Percentiles rank a stretch among this genome's conserved stretches.
Conservation (phyloP, 2,113 vertebrate species). For the Onychorhynchus coronatus region DNA sequence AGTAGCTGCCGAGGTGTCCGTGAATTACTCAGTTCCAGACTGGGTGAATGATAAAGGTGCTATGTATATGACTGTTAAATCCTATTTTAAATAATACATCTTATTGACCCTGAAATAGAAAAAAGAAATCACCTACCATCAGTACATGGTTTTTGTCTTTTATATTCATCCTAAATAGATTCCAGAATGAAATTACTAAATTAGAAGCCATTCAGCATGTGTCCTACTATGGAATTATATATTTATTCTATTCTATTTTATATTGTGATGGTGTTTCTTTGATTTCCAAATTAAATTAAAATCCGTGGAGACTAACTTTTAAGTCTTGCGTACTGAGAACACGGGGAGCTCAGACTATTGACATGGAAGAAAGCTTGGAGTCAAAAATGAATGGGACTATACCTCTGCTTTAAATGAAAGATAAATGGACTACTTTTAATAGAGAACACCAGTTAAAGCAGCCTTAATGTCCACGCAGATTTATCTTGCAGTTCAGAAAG, state of each 20-base stretch:
- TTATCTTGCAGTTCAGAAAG: not conserved
- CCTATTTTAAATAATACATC: not conserved
- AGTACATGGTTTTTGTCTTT: not conserved
- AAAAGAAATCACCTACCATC: not conserved
- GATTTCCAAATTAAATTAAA: not conserved
- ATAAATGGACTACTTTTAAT: not conserved
- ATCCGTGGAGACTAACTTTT: not conserved
- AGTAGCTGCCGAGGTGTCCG: not conserved
- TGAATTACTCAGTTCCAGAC: not conserved
- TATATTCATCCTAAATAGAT: not conserved
- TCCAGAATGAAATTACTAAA: not conserved
- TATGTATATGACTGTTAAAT: not conserved
- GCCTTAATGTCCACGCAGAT: not conserved
- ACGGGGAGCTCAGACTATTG: not conserved
- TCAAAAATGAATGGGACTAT: not conserved
- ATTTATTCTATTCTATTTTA: not conserved
- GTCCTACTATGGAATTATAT: not conserved
- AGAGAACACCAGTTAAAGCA: not conserved
- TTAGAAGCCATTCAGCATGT: not conserved
- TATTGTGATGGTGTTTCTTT: not conserved
- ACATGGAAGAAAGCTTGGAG: not conserved
- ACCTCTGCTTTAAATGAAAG: not conserved
- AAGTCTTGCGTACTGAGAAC: not conserved
- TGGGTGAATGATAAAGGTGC: not conserved
- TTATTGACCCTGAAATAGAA: not conserved